phyloP scores from a whole-genome alignment of 2,797 vertebrate genomes.

The Hippocampus kuda region DNA sequence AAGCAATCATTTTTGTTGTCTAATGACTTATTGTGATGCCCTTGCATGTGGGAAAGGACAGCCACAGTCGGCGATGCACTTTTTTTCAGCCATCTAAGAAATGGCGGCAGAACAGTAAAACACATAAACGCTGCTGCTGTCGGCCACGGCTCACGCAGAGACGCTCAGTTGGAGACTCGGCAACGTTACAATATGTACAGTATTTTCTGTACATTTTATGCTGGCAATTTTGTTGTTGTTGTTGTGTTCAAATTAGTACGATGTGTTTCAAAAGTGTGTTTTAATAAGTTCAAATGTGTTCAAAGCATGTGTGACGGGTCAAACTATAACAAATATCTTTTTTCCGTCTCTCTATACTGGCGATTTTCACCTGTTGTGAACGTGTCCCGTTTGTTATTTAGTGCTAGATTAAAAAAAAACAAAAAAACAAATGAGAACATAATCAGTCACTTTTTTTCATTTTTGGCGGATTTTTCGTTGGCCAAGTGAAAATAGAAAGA shows the following conservation, averaged over 20 bases:
- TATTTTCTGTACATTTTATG: neutral
- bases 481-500: conserved; percentile 21
- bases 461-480: conserved; percentile 19
- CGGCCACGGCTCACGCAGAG: neutral
- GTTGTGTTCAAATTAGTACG: neutral
- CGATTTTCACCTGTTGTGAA: neutral
- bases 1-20: neutral
- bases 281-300: neutral
- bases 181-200: neutral
- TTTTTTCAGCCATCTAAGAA: no score
- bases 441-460: conserved; percentile 24
- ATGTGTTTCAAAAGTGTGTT: neutral
- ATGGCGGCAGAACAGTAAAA: no score
- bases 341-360: neutral
- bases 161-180: neutral
- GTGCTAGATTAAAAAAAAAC: no score
- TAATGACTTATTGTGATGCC: neutral
- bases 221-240: no score
- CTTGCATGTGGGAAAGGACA: neutral
- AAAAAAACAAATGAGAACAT: conserved; percentile 2
- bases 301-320: no score
- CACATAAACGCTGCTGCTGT: no score
- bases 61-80: no score
- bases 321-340: neutral
- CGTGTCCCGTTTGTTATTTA: conserved; percentile 35